Base-by-base conservation (phyloP, 2,797 vertebrate species). In the Lutjanus argentimaculatus region DNA sequence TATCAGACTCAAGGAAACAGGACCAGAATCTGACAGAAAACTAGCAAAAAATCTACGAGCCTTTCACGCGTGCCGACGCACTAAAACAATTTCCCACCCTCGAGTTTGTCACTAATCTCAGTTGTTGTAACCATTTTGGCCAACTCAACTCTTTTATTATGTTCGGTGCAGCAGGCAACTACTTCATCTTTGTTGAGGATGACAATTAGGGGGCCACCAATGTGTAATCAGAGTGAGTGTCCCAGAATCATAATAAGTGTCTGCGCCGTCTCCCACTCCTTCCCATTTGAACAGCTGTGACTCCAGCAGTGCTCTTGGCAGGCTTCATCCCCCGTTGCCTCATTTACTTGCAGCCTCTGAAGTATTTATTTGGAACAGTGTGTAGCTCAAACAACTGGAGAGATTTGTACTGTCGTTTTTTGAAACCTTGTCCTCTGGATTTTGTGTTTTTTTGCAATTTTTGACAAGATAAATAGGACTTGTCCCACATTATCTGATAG, bases 221-320 rank as follows among this genome's bases (percentile, higher is more conserved):
- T 89, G 86, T 91, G 81, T 88, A 93, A 93, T 93, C 86, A 88
- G 84, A 91, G 79, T 72, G 75, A 88, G 84, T 79, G 83, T 91
- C 81, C 82, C 88, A 84, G 90, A 87, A 88, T 90, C 83, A 80
- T 86, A 89, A 92, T 90, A 91, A 89, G 86, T 75, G 75, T 91
- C 87, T 87, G 66, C 75, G 66, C 76, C 13, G 80, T 82, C 81
- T 89, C 83, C 84, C 70, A 70, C 82, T 85, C 88, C 43, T 89
- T 75, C 77, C 55, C 77, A 85, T 90, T 88, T 89, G 89, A 93
- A 88, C 92, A 95, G 90, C 89, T 91, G 92, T 78, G 91, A 81
- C 85, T 88, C 87, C 90, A 92, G 88, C 89, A 89, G 91, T 74
- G 88, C 82, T 88, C 83, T 89, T 93, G 92, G 93, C 92, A 92